These are phyloP conservation scores for Leuciscus idus DNA, from an alignment of 2,113 vertebrate species.

Conservation along the genomic window DNA sequence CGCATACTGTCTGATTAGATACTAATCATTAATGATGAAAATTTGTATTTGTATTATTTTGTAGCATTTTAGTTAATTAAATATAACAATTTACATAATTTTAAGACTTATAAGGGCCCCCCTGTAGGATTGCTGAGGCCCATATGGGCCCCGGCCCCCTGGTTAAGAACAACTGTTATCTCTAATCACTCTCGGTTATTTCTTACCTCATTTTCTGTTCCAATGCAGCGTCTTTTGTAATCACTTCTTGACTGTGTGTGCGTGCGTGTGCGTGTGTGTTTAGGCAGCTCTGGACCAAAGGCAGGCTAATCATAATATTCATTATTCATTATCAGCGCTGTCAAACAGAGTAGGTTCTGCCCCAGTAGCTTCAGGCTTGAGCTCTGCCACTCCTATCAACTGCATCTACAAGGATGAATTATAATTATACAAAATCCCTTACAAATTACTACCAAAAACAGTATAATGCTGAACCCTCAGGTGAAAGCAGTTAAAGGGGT, in stretches of 20 bases:
- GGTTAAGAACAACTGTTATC: not conserved
- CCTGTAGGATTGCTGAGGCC: not conserved
- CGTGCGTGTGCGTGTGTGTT: not conserved
- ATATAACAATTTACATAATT: not conserved
- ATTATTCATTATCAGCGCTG: constrained; percentile 32
- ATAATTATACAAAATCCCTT: constrained; percentile 36
- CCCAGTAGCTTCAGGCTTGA: constrained; percentile 24
- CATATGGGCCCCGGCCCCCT: not conserved
- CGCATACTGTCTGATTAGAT: too few relatives aligned
- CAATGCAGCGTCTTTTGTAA: not conserved
- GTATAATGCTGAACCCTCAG: constrained; percentile 19
- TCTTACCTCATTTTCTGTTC: not conserved
- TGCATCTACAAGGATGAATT: constrained; percentile 41
- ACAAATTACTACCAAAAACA: constrained; percentile 28
- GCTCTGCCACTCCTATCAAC: not conserved
- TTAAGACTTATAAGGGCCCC: not conserved
- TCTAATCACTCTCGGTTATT: not conserved
- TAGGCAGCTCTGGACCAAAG: constrained; percentile 31
- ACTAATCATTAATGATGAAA: too few relatives aligned
- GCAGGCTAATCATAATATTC: constrained; percentile 51
- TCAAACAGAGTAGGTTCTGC: constrained; percentile 34
- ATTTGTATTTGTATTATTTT: too few relatives aligned
- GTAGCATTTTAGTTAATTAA: too few relatives aligned
- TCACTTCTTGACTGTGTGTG: not conserved
- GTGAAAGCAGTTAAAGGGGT: not conserved